Conservation (phyloP, 2,888 invertebrate genomes). For the Emesis russula region DNA sequence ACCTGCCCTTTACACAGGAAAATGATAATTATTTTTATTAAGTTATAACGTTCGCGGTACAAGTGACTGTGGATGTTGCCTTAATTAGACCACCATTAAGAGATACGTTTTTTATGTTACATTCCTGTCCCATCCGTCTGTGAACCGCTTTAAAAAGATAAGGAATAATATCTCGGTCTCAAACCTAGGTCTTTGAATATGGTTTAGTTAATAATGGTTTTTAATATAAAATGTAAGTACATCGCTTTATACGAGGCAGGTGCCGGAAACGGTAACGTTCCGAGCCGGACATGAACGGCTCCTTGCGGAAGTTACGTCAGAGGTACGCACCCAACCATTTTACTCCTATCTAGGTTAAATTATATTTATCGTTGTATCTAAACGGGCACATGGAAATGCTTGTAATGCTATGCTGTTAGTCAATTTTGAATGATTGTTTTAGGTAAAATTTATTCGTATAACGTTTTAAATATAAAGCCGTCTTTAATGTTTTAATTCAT, state of each 20-base stretch:
- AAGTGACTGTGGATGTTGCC: neutral
- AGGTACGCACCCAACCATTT: neutral
- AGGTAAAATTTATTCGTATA: neutral
- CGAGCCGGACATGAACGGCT: slow-evolving; percentile 12
- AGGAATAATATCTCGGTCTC: neutral
- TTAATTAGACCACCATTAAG: neutral
- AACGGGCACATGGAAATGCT: neutral
- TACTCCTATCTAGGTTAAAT: slow-evolving; percentile 11
- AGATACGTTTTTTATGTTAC: neutral
- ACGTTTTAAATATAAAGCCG: too few species aligned
- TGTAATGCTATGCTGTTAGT: neutral
- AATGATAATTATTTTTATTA: slow-evolving; percentile 1
- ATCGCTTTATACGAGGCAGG: neutral
- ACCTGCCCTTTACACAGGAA: neutral
- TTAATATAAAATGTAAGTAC: neutral
- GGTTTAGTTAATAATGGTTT: neutral
- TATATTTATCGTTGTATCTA: neutral
- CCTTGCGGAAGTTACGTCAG: slow-evolving; percentile 6
- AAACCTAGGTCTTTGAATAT: too few species aligned
- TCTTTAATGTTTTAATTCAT: too few species aligned
- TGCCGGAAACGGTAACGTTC: slow-evolving; percentile 3
- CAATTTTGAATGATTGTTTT: neutral
- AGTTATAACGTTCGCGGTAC: neutral
- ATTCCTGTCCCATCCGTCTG: neutral
- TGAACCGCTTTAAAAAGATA: neutral